Evolutionary conservation across 2,888 invertebrate species (phyloP).

Genomic region (Spilarctia lutea): DNA sequence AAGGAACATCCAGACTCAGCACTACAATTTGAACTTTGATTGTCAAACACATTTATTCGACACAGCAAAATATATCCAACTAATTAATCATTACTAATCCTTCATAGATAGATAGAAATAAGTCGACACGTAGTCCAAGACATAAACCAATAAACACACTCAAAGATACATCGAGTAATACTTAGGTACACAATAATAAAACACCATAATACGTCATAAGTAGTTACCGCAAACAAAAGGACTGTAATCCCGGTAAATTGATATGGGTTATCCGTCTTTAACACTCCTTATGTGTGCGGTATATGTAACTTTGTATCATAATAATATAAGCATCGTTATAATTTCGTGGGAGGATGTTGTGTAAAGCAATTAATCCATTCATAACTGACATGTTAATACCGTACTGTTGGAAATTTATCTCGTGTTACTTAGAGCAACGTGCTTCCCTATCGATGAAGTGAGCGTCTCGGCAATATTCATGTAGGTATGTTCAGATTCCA

Average conservation of each 20-base stretch:
- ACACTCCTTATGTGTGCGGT: constrained; percentile 26
- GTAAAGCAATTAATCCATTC: not conserved
- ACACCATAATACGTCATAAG: constrained; percentile 22
- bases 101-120: not conserved
- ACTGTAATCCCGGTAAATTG: constrained; percentile 14
- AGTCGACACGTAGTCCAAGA: not conserved
- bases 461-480: not conserved
- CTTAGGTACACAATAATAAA: constrained; percentile 3
- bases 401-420: not conserved
- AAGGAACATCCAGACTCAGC: too few relatives aligned
- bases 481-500: not conserved
- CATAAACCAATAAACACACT: not conserved
- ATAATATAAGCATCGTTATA: constrained; percentile 9
- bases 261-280: constrained; percentile 41
- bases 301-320: constrained; percentile 17
- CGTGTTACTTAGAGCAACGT: not conserved
- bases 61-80: not conserved
- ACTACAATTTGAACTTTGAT: too few relatives aligned
- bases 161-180: not conserved
- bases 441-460: not conserved
- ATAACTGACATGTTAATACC: not conserved
- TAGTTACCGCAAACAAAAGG: constrained; percentile 5
- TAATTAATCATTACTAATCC: not conserved
- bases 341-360: constrained; percentile 6
- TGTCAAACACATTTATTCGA: not conserved